phyloP scores from a whole-genome alignment of 2,113 vertebrate genomes.

The Aramus guarauna region DNA sequence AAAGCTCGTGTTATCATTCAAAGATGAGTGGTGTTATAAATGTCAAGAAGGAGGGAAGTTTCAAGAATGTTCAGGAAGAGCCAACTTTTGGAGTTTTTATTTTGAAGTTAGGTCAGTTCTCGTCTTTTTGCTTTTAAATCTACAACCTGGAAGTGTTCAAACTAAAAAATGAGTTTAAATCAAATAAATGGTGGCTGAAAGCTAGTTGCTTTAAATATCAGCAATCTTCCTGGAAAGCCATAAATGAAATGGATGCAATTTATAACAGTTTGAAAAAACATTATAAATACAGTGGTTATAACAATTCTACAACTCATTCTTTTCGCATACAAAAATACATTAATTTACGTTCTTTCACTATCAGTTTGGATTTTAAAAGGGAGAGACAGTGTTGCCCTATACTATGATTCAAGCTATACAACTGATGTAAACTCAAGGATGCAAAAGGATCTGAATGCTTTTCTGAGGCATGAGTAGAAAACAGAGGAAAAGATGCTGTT shows the following conservation, averaged over 20 bases:
- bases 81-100: neutral
- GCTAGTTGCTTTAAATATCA: neutral
- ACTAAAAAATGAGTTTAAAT: neutral
- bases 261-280: neutral
- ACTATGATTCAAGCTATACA: neutral
- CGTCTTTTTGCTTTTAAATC: neutral
- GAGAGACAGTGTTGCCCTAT: neutral
- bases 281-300: neutral
- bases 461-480: neutral
- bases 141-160: neutral
- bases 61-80: neutral
- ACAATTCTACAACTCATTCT: neutral
- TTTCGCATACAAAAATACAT: neutral
- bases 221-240: neutral
- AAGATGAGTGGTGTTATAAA: neutral
- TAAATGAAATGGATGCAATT: neutral
- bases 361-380: neutral
- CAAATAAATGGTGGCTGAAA: neutral
- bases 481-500: neutral
- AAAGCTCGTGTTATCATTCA: neutral
- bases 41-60: neutral
- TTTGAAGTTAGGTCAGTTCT: neutral
- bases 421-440: neutral
- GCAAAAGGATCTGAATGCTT: neutral
- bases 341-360: neutral